Conservation (phyloP, 1,140 invertebrate genomes). For the Thaumetopoea pityocampa region DNA sequence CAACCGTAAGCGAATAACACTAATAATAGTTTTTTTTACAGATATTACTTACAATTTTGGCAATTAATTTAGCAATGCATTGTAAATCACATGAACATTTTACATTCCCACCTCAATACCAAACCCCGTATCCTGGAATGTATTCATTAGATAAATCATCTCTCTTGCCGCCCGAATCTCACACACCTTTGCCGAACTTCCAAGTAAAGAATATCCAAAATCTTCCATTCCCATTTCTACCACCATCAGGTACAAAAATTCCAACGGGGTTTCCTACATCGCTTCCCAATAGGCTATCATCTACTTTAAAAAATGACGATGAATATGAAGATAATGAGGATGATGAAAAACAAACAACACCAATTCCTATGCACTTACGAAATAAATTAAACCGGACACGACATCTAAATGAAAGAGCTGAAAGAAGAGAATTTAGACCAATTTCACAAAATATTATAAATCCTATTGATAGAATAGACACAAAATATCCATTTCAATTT, state of each 20-base stretch:
- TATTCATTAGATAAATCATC: slow-evolving; percentile 50
- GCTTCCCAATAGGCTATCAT: slow-evolving; percentile 44
- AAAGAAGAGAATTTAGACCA: slow-evolving; percentile 36
- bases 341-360: slow-evolving; percentile 20
- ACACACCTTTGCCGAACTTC: slow-evolving; percentile 55
- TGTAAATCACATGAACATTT: slow-evolving; percentile 42
- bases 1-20: slow-evolving; percentile 25
- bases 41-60: slow-evolving; percentile 39
- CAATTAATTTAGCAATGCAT: slow-evolving; percentile 26
- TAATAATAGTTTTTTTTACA: slow-evolving; percentile 40
- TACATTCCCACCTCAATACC: slow-evolving; percentile 51
- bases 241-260: slow-evolving; percentile 44
- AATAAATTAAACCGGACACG: slow-evolving; percentile 29
- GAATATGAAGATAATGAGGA: slow-evolving; percentile 35
- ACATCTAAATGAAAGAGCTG: slow-evolving; percentile 19
- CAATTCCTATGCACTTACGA: slow-evolving; percentile 13
- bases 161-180: slow-evolving; percentile 55
- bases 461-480: slow-evolving; percentile 47
- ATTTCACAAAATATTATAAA: slow-evolving; percentile 32
- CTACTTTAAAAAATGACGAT: slow-evolving; percentile 37
- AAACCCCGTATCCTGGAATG: slow-evolving; percentile 33
- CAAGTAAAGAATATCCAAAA: slow-evolving; percentile 48
- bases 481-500: slow-evolving; percentile 30
- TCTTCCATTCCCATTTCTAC: slow-evolving; percentile 47
- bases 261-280: slow-evolving; percentile 43